Base-by-base conservation (phyloP, 2,797 vertebrate genomes). In the Gorsachius magnificus region DNA sequence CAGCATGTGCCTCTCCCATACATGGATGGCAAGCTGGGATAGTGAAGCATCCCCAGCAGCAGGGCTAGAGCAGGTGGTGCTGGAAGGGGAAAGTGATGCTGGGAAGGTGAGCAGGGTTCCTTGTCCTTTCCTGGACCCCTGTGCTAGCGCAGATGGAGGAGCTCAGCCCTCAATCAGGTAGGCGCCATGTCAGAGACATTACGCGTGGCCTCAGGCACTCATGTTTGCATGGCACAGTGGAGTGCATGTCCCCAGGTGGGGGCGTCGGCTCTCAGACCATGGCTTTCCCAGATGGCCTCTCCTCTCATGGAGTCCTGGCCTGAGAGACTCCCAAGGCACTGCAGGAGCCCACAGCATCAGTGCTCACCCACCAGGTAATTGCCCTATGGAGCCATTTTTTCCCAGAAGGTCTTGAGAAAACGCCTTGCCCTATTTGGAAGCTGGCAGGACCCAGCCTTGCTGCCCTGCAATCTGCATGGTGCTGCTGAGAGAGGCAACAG, bases 141-240 rank as follows among this genome's bases (percentile, higher is more conserved):
- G 45, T 48, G 51, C 60, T 25, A 57, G 43, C 17, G 13, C 33
- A 77, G 33, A 13, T 33, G 38, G 46, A 77, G 38, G 20, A 70
- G 19, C 46, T 86, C 54, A 70, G 36, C 36, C 36, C 31, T 35
- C 63, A 35, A 6, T 18, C 25, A 31, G 29, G 24, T 8, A 57
- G 35, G 29, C 0, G 0, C 41, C 24, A 10, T 15, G 24, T n/a
- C 70, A 65, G 29, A 63, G 51, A 56, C 1, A 1, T 38, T 38
- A 48, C 0, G 2, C 14, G 13, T 1, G 2, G n/a, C 41, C 58
- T 57, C 43, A 48, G 51, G 51, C 1, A 1, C 29, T 57, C 35
- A 16, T 6, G 24, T 84, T 48, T 38, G n/a, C 3, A 0, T 33
- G 29, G 15, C n/a, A 74, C 50, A n/a, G 35, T 19, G n/a, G 11